Percentiles rank a stretch among this genome's conserved stretches.
Conservation (phyloP, 2,888 invertebrate genomes). For the Melanostoma mellinum region DNA sequence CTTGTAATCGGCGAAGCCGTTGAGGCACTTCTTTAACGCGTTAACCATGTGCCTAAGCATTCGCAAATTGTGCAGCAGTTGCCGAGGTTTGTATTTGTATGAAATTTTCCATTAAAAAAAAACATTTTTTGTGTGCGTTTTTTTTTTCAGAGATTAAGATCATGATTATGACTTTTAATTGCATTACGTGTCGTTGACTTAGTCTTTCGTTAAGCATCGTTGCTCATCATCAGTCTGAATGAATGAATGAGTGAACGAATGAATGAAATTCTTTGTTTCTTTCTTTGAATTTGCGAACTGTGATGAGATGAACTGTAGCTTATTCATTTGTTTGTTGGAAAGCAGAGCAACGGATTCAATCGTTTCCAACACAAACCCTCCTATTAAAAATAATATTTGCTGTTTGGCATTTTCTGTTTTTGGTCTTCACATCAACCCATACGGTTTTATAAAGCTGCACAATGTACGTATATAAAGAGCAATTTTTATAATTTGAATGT, state of each 20-base stretch:
- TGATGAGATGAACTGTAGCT: conserved; percentile 16
- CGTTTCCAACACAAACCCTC: conserved; percentile 20
- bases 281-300: neutral
- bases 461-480: too few relatives aligned
- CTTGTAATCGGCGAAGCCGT: conserved; percentile 25
- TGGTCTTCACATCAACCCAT: conserved; percentile 39
- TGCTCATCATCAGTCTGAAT: conserved; percentile 20
- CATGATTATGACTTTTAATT: conserved; percentile 49
- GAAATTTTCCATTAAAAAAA: conserved; percentile 27
- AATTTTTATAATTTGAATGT: conserved; percentile 14
- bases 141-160: conserved; percentile 41
- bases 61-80: conserved; percentile 78
- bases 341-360: conserved; percentile 39
- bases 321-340: conserved; percentile 19
- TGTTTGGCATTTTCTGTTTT: conserved; percentile 35
- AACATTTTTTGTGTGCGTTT: conserved; percentile 12
- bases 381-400: conserved; percentile 18
- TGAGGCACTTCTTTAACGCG: conserved; percentile 32
- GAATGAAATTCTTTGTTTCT: conserved; percentile 66
- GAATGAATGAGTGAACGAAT: conserved; percentile 34
- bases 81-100: conserved; percentile 77
- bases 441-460: too few relatives aligned
- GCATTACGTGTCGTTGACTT: conserved; percentile 28
- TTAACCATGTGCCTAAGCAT: conserved; percentile 78
- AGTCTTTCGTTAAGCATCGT: conserved; percentile 8